These are phyloP conservation scores for Lithobates pipiens DNA, from an alignment of 2,797 vertebrate genomes.

Conservation along the genomic window DNA sequence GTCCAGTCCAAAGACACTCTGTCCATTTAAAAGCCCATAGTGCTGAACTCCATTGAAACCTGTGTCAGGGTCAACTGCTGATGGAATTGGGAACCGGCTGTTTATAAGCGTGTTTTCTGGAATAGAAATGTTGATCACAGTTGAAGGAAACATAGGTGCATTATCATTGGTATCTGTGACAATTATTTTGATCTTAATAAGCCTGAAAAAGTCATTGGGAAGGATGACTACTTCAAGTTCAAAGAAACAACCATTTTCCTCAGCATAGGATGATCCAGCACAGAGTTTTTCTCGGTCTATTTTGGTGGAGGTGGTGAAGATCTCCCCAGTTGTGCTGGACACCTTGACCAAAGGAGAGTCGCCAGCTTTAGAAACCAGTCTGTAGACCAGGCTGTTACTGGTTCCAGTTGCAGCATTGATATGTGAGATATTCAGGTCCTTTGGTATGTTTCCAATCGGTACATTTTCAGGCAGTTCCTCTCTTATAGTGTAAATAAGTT, in stretches of 20 bases:
- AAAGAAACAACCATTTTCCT: constrained; percentile 97
- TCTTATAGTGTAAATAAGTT: constrained; percentile 98
- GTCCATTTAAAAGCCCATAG: constrained; percentile 95
- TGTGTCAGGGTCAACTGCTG: constrained; percentile 97
- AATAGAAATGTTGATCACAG: constrained; percentile 99
- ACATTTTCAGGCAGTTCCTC: constrained; percentile 98
- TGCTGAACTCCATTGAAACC: constrained; percentile 97
- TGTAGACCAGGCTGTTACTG: constrained; percentile 95
- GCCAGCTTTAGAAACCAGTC: constrained; percentile 97
- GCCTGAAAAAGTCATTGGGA: constrained; percentile 98
- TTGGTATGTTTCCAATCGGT: constrained; percentile 99
- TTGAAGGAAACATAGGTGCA: constrained; percentile 98
- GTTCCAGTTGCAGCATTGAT: constrained; percentile 92
- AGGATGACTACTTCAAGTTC: constrained; percentile 99
- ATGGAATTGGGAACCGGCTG: constrained; percentile 97
- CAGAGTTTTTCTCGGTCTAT: constrained; percentile 98
- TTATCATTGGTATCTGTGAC: constrained; percentile 99
- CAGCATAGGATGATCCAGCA: constrained; percentile 89
- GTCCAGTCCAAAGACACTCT: constrained; percentile 97
- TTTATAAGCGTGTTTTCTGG: constrained; percentile 98
- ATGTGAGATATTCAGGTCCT: constrained; percentile 98
- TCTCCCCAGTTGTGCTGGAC: constrained; percentile 95
- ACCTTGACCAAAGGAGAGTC: constrained; percentile 96
- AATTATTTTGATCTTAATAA: constrained; percentile 98
- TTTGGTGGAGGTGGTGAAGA: constrained; percentile 96